A percentile compares a stretch with the other conserved stretches of the same genome.
These are phyloP conservation scores for Limonius californicus DNA, from an alignment of 1,140 invertebrate species.

Conservation along the genomic window DNA sequence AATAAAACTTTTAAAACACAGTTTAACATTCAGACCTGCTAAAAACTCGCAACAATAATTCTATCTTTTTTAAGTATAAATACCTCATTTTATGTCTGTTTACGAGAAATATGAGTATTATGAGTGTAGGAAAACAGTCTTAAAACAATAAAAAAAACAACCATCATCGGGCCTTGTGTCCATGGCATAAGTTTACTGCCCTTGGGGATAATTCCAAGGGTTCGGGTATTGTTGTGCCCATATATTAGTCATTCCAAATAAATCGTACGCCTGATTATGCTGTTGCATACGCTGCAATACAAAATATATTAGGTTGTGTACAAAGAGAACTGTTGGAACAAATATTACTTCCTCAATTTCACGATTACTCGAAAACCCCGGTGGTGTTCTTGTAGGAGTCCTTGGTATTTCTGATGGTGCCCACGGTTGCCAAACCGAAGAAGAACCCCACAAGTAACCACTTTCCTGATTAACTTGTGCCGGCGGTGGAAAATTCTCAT, in stretches of 20 bases:
- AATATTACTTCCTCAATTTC: slow-evolving; percentile 31
- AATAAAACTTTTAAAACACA: neutral
- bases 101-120: slow-evolving; percentile 14
- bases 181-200: slow-evolving; percentile 26
- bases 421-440: slow-evolving; percentile 41
- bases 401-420: slow-evolving; percentile 31
- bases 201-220: slow-evolving; percentile 32
- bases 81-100: neutral
- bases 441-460: slow-evolving; percentile 38
- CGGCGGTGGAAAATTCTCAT: slow-evolving; percentile 13
- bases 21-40: slow-evolving; percentile 1
- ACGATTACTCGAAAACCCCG: slow-evolving; percentile 40
- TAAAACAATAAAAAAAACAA: neutral
- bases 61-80: neutral
- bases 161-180: neutral
- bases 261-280: slow-evolving; percentile 28
- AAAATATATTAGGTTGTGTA: no score
- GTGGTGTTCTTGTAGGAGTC: slow-evolving; percentile 39
- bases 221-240: slow-evolving; percentile 32
- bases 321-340: neutral
- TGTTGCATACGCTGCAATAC: slow-evolving; percentile 16
- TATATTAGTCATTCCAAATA: slow-evolving; percentile 30
- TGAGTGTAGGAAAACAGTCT: slow-evolving; percentile 12
- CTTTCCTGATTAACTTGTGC: slow-evolving; percentile 9
- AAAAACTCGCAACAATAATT: neutral